A percentile compares a stretch with the other conserved stretches of the same genome.
These are phyloP conservation scores for Heteropelma amictum DNA, from an alignment of 2,888 invertebrate species.

Conservation along the genomic window DNA sequence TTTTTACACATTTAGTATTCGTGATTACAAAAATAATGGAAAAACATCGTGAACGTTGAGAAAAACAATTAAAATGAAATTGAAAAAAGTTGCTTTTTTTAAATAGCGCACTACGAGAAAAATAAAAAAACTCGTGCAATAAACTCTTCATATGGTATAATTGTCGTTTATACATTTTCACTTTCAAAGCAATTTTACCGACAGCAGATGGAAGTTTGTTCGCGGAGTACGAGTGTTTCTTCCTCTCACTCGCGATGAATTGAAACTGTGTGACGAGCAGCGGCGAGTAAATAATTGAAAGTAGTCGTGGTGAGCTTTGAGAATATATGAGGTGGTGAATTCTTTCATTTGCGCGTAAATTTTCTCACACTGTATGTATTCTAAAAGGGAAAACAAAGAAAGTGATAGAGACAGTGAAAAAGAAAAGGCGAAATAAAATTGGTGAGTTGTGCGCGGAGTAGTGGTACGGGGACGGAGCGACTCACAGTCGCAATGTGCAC, in stretches of 20 bases:
- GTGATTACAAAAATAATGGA: too few species aligned
- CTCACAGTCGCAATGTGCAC: slow-evolving; percentile 22
- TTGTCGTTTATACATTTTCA: too few species aligned
- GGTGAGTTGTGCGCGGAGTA: slow-evolving; percentile 18
- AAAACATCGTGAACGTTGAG: too few species aligned
- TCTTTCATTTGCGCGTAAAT: slow-evolving; percentile 4
- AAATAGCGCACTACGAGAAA: too few species aligned
- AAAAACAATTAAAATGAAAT: too few species aligned
- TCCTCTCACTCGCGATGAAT: neutral
- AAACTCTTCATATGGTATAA: too few species aligned
- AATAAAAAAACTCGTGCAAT: too few species aligned
- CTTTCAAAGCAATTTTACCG: too few species aligned
- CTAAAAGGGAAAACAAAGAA: neutral
- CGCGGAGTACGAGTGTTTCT: too few species aligned
- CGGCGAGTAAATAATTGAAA: slow-evolving; percentile 19
- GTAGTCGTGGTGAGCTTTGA: slow-evolving; percentile 18
- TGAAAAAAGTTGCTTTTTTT: too few species aligned
- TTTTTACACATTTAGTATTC: too few species aligned
- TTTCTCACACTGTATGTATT: neutral
- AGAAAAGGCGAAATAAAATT: slow-evolving; percentile 30
- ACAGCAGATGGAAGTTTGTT: too few species aligned
- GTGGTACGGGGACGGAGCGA: slow-evolving; percentile 2
- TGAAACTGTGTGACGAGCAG: neutral
- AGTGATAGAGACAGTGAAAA: neutral
- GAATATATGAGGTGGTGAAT: neutral